Evolutionary conservation across 1,140 invertebrate species (phyloP).

Genomic region (Diabrotica virgifera): DNA sequence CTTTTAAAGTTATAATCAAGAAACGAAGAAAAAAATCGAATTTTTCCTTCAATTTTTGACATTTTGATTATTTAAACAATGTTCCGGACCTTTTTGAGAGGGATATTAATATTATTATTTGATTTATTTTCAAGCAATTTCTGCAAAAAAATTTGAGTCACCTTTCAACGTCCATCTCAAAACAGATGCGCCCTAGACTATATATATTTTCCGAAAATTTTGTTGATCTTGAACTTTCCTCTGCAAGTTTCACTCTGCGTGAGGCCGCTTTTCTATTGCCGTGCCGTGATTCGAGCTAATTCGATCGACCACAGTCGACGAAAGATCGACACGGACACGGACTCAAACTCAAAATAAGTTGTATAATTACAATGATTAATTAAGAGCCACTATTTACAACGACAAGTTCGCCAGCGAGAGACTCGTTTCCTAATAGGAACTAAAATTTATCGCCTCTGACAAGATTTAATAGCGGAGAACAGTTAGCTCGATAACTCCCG

Average conservation of each 20-base stretch:
- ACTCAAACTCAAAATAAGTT: too few relatives aligned
- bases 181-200: too few relatives aligned
- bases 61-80: too few relatives aligned
- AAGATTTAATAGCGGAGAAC: constrained; percentile 8
- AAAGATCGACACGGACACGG: background rate
- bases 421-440: constrained; percentile 13
- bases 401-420: background rate
- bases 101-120: too few relatives aligned
- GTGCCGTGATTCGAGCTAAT: too few relatives aligned
- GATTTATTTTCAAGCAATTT: too few relatives aligned
- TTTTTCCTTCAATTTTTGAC: too few relatives aligned
- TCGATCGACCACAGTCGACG: background rate
- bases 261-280: background rate
- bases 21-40: too few relatives aligned
- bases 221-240: background rate
- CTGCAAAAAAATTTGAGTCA: too few relatives aligned
- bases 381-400: background rate
- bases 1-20: too few relatives aligned
- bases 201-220: background rate
- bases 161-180: too few relatives aligned
- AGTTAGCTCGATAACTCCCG: background rate
- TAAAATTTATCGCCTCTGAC: constrained; percentile 8
- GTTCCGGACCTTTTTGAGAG: too few relatives aligned
- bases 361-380: background rate
- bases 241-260: background rate